Evolutionary conservation across 2,113 vertebrate genomes (phyloP), one percentile per base, ranked within the genome.

Genomic region (Entelurus aequoreus): DNA sequence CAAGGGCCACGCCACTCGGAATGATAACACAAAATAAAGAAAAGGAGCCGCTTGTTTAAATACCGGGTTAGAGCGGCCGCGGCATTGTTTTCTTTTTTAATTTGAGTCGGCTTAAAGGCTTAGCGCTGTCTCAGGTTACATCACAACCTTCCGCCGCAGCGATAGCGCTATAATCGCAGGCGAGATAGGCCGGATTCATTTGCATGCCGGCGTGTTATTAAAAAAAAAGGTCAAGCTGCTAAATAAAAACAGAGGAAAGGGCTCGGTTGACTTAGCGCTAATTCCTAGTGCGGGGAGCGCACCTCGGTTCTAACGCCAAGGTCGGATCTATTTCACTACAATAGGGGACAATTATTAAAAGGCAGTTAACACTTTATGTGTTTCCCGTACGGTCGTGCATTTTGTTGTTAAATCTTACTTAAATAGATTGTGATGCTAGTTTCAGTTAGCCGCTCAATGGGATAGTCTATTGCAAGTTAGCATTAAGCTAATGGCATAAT

Each of bases 31-130:
- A 28, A 1, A 61, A 61, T 35, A 48, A n/a, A 42, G 40, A 74
- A 66, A 69, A 54, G 51, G 75, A 72, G 49, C 11, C 37, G 51
- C 2, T 44, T 3, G 19, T 35, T 69, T 61, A 57, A n/a, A 14
- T 49, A 73, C 36, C 14, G 6, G 37, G 53, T 55, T 66, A 68
- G 67, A 74, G 77, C 79, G 65, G 1, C 4, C 15, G 4, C 21
- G 5, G 37, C 40, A 61, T 76, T 69, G 77, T 83, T 83, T 79
- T 60, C 83, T 72, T 62, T 62, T 76, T 75, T 78, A 65, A 78
- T 76, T 83, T 48, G 62, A 73, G 79, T 76, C 60, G 55, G 37
- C 62, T 85, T 80, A 77, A 80, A 69, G 68, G 69, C 78, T 85
- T 80, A 82, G 28, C 71, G 73, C 61, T 11, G 66, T 71, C 67